A percentile compares a stretch with the other conserved stretches of the same genome.
Evolutionary conservation across 2,797 vertebrate species (phyloP).

Genomic region (Sphenodon punctatus): DNA sequence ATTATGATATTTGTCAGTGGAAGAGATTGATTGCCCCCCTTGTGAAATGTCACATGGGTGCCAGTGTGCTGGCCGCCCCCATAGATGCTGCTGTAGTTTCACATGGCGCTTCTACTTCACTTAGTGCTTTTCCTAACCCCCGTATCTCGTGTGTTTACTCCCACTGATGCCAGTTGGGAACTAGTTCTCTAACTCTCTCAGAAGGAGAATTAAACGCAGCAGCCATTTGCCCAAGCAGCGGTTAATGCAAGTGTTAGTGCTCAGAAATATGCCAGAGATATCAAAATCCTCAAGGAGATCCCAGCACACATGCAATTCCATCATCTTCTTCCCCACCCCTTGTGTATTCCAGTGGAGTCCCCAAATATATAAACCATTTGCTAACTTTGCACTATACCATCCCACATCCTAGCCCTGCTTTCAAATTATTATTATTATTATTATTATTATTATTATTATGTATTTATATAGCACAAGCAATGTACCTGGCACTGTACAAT

Average conservation of each 20-base stretch:
- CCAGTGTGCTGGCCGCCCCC: background rate
- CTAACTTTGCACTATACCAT: background rate
- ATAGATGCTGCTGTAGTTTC: background rate
- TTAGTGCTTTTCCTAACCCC: background rate
- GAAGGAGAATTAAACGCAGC: background rate
- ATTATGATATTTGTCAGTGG: background rate
- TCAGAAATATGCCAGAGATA: background rate
- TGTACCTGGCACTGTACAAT: no score
- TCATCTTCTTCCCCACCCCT: no score
- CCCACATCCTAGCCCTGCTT: background rate
- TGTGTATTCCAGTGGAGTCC: background rate
- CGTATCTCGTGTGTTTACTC: background rate
- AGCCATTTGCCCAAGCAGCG: background rate
- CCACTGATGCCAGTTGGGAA: background rate
- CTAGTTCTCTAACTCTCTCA: background rate
- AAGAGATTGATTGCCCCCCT: background rate
- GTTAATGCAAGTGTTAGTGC: background rate
- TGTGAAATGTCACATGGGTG: background rate
- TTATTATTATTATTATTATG: no score
- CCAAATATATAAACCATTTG: background rate
- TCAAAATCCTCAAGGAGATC: background rate
- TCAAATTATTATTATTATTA: no score
- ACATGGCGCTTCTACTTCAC: background rate
- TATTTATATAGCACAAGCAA: no score
- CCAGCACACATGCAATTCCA: no score